Evolutionary conservation across 2,113 vertebrate genomes (phyloP).

Genomic region (Chloroceryle aenea): DNA sequence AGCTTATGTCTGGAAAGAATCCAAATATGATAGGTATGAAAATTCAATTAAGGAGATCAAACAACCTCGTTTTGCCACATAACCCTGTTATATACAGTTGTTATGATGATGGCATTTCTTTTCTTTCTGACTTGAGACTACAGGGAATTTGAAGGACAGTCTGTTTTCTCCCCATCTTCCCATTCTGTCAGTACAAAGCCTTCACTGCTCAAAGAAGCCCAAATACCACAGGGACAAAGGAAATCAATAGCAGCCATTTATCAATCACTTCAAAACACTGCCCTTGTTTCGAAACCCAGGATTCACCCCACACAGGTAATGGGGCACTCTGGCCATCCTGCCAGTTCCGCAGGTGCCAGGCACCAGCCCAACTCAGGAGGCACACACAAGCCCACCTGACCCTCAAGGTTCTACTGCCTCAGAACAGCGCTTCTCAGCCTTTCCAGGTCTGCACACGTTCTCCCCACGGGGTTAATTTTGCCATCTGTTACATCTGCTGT

Average conservation of each 20-base stretch:
- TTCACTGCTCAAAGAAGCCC: not conserved
- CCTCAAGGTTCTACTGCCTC: accelerated
- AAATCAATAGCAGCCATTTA: not conserved
- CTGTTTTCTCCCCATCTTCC: not conserved
- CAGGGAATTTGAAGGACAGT: not conserved
- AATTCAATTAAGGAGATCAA: not conserved
- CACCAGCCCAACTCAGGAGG: accelerated
- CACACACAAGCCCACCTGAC: not conserved
- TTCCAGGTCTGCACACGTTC: not conserved
- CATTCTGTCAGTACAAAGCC: not conserved
- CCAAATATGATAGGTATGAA: not conserved
- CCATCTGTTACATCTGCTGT: not conserved
- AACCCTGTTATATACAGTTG: not conserved
- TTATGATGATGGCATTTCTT: not conserved
- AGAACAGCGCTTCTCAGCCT: not conserved
- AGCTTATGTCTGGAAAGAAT: not conserved
- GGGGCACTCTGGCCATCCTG: not conserved
- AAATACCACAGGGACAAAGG: not conserved
- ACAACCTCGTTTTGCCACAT: not conserved
- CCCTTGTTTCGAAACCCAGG: not conserved
- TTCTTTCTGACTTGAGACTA: not conserved
- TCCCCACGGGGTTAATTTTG: not conserved
- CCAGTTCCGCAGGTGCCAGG: accelerated
- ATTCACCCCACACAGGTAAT: not conserved
- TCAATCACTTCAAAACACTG: not conserved